Percentiles rank a stretch among this genome's conserved stretches.
These are phyloP conservation scores for Phorcus lineatus DNA, from an alignment of 2,888 invertebrate species.

Conservation along the genomic window DNA sequence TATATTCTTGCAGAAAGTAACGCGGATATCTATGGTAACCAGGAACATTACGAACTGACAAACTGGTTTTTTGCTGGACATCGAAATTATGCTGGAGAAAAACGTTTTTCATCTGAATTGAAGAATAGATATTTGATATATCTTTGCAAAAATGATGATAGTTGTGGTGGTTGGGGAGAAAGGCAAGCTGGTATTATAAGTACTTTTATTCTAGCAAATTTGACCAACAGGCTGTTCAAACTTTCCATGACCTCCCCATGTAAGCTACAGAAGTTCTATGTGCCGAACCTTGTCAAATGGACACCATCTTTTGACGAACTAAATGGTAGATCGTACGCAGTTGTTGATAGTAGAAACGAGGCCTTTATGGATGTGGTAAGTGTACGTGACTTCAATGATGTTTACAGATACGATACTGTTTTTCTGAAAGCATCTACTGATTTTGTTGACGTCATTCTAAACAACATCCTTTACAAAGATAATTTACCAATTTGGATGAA, in stretches of 20 bases:
- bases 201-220: slow-evolving; percentile 4
- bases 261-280: neutral
- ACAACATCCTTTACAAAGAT: neutral
- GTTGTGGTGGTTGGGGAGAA: neutral
- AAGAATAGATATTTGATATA: neutral
- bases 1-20: no score
- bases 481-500: neutral
- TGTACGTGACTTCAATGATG: neutral
- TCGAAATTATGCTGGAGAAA: no score
- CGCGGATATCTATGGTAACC: no score
- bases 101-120: no score
- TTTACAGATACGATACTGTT: neutral
- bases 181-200: neutral
- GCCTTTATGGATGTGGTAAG: neutral
- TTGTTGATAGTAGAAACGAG: neutral
- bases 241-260: slow-evolving; percentile 10
- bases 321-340: neutral
- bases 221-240: neutral
- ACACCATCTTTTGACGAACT: neutral
- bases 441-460: neutral
- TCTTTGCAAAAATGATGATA: neutral
- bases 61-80: no score
- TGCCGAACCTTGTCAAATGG: neutral
- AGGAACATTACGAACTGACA: no score
- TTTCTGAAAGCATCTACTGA: neutral